These are phyloP conservation scores for Zhuqinia jingwanae DNA, from an alignment of 2,888 invertebrate genomes.

Conservation along the genomic window DNA sequence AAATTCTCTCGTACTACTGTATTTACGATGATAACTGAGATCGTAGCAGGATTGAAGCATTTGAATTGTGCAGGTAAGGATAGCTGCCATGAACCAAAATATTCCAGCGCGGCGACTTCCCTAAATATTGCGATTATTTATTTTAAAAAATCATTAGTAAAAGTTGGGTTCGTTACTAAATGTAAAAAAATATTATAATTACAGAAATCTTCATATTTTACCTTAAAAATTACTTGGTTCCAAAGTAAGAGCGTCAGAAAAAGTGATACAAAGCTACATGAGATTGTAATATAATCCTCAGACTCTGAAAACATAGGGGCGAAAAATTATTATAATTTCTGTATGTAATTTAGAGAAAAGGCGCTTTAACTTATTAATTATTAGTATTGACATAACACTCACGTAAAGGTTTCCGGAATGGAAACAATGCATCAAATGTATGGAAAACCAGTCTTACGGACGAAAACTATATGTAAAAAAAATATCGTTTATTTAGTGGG, in stretches of 20 bases:
- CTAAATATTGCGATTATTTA: slow-evolving; percentile 27
- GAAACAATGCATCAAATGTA: slow-evolving; percentile 53
- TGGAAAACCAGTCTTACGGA: slow-evolving; percentile 33
- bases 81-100: slow-evolving; percentile 53
- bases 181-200: background rate
- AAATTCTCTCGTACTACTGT: slow-evolving; percentile 37
- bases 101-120: slow-evolving; percentile 38
- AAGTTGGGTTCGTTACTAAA: too few species aligned
- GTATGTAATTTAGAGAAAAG: too few species aligned
- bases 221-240: slow-evolving; percentile 57
- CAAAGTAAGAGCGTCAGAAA: slow-evolving; percentile 50
- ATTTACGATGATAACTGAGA: slow-evolving; percentile 57
- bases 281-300: slow-evolving; percentile 57
- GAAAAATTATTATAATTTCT: too few species aligned
- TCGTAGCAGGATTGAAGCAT: slow-evolving; percentile 58
- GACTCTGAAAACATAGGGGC: background rate
- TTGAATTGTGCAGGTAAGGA: slow-evolving; percentile 58
- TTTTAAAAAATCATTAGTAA: background rate
- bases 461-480: slow-evolving; percentile 44
- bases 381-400: background rate
- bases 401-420: slow-evolving; percentile 33
- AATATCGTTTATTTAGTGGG: too few species aligned
- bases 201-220: too few species aligned
- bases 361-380: too few species aligned
- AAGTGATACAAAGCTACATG: slow-evolving; percentile 47